Conservation (phyloP, 2,113 vertebrate species). For the Dicrurus megarhynchus region DNA sequence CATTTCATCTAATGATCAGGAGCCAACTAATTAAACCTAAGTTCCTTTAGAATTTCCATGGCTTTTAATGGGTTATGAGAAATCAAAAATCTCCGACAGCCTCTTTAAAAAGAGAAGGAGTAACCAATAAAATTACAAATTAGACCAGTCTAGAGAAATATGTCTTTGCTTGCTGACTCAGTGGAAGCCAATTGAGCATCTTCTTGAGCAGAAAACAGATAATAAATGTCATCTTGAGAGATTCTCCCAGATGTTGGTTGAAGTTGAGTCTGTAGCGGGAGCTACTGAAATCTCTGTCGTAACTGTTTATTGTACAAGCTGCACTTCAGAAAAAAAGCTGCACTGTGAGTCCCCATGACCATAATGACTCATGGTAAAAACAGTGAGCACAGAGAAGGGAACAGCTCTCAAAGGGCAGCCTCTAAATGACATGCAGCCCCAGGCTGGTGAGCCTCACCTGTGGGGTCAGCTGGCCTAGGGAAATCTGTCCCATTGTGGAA, state of each 20-base stretch:
- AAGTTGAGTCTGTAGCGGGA: neutral
- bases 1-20: neutral
- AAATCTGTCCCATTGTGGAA: neutral
- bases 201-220: neutral
- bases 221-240: neutral
- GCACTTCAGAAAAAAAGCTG: neutral
- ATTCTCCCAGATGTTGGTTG: neutral
- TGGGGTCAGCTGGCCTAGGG: fast-evolving
- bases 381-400: neutral
- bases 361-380: neutral
- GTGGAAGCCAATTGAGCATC: neutral
- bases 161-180: neutral
- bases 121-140: neutral
- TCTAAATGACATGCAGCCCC: neutral
- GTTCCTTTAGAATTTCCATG: neutral
- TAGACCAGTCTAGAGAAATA: neutral
- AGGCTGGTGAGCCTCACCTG: neutral
- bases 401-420: neutral
- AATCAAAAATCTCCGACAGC: neutral
- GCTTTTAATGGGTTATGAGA: neutral
- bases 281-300: neutral
- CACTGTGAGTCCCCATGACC: neutral
- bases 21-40: neutral
- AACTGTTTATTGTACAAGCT: neutral
- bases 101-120: neutral